These are phyloP conservation scores for Poecilia velifera DNA, from an alignment of 2,797 vertebrate species.

Conservation along the genomic window DNA sequence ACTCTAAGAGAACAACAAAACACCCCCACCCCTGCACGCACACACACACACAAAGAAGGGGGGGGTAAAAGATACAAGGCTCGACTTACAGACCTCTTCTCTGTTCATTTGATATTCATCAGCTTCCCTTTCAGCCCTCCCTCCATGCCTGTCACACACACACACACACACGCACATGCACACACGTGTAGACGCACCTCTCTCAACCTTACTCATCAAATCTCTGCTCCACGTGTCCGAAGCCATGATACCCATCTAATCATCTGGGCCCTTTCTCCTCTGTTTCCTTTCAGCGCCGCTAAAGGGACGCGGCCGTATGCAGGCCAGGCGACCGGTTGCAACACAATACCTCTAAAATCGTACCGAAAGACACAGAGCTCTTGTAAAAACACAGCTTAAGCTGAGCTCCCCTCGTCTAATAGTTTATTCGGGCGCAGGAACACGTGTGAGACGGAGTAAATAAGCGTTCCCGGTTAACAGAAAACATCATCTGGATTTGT, in stretches of 20 bases:
- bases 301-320: conserved; percentile 30
- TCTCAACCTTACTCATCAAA: conserved; percentile 62
- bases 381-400: not conserved
- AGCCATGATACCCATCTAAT: conserved; percentile 68
- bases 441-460: conserved; percentile 9
- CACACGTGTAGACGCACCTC: conserved; percentile 20
- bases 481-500: not conserved
- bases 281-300: conserved; percentile 36
- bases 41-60: conserved; percentile 21
- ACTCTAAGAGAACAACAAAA: conserved; percentile 63
- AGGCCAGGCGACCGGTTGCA: conserved; percentile 57
- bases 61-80: conserved; percentile 39
- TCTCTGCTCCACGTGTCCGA: conserved; percentile 70
- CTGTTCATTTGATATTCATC: conserved; percentile 73
- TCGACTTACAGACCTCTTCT: conserved; percentile 67
- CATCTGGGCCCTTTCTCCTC: conserved; percentile 59
- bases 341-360: conserved; percentile 58
- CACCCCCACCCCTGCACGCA: conserved; percentile 41
- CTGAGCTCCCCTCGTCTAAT: conserved; percentile 3
- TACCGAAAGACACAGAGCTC: conserved; percentile 4
- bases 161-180: conserved; percentile 26
- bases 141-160: conserved; percentile 21
- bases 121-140: conserved; percentile 61
- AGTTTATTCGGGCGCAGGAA: not conserved
- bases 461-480: not conserved